phyloP scores from a whole-genome alignment of 2,888 invertebrate genomes.

The Polia nebulosa region DNA sequence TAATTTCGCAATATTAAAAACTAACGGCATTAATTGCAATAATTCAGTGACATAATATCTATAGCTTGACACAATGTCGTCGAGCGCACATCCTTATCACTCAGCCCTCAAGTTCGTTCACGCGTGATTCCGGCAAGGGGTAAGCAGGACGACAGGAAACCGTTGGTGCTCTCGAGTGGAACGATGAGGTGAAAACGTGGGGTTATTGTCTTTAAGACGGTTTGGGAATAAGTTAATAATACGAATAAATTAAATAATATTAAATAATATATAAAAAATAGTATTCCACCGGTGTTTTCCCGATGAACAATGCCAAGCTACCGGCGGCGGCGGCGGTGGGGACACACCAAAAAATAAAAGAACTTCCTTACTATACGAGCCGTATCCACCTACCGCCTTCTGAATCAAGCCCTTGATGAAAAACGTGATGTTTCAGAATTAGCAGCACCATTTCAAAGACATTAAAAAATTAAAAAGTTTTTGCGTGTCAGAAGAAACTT shows the following conservation, averaged over 20 bases:
- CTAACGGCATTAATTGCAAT: not conserved
- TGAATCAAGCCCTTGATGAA: too few species aligned
- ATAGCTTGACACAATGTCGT: not conserved
- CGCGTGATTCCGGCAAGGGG: slow-evolving; percentile 51
- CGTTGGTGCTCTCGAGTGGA: slow-evolving; percentile 54
- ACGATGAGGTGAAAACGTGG: slow-evolving; percentile 31
- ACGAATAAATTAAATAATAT: too few species aligned
- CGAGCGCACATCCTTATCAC: slow-evolving; percentile 46
- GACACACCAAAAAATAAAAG: too few species aligned
- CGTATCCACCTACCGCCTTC: too few species aligned
- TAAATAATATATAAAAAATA: too few species aligned
- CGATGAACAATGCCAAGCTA: too few species aligned
- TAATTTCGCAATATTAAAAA: too few species aligned
- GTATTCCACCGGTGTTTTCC: too few species aligned
- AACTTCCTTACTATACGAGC: too few species aligned
- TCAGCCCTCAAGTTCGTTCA: slow-evolving; percentile 33
- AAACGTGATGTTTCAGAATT: not conserved
- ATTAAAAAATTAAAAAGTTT: slow-evolving; percentile 14
- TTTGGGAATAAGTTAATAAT: too few species aligned
- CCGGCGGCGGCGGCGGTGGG: too few species aligned
- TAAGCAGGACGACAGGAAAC: slow-evolving; percentile 55
- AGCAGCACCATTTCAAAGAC: slow-evolving; percentile 2
- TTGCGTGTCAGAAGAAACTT: slow-evolving; percentile 37
- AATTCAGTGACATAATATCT: not conserved
- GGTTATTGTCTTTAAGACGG: slow-evolving; percentile 37